These are phyloP conservation scores for Dasypogon diadema DNA, from an alignment of 2,888 invertebrate species.

Conservation along the genomic window DNA sequence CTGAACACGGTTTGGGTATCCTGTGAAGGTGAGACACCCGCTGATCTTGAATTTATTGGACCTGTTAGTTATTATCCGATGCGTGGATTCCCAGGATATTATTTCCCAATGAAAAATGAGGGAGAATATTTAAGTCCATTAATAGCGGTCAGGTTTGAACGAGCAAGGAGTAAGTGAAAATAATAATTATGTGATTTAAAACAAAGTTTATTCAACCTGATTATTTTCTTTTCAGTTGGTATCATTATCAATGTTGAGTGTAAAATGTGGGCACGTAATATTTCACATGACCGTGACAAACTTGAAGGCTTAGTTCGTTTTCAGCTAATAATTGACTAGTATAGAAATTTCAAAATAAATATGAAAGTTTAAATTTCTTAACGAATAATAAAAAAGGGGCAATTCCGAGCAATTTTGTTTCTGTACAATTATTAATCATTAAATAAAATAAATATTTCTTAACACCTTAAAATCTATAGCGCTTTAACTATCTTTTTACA, in stretches of 20 bases:
- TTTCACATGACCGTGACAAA: conserved; percentile 76
- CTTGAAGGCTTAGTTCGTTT: conserved; percentile 80
- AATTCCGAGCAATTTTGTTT: no score
- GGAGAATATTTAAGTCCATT: conserved; percentile 90
- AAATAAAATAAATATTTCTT: no score
- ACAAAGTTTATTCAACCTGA: conserved; percentile 55
- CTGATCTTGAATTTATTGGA: conserved; percentile 92
- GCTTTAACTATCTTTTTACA: no score
- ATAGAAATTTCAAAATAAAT: no score
- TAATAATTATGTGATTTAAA: neutral
- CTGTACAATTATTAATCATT: no score
- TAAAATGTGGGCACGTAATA: conserved; percentile 79
- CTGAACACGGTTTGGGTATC: conserved; percentile 90
- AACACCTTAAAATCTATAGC: no score
- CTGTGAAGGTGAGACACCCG: conserved; percentile 93
- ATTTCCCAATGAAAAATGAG: conserved; percentile 88
- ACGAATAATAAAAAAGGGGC: no score
- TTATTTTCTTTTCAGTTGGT: conserved; percentile 68
- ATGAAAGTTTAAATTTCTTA: no score
- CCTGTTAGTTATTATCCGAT: conserved; percentile 84
- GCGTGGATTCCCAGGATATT: conserved; percentile 86
- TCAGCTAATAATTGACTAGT: conserved; percentile 76
- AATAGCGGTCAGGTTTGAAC: conserved; percentile 85
- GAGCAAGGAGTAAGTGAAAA: conserved; percentile 80
- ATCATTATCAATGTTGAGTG: conserved; percentile 76